Base-by-base conservation (phyloP, 1,140 invertebrate species). In the Arion vulgaris region DNA sequence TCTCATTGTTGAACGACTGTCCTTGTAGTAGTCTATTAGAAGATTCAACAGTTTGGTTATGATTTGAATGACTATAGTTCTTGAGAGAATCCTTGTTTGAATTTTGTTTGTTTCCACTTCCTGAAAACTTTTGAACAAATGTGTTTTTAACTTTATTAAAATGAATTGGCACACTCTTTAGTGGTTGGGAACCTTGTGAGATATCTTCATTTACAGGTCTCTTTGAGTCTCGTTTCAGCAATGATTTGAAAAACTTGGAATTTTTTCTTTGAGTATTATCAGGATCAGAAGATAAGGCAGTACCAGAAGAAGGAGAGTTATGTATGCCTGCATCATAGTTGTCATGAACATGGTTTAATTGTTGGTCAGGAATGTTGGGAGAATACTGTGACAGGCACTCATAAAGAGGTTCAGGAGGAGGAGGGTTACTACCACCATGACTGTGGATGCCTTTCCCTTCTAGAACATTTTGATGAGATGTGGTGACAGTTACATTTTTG, bases 41-140 rank as follows among this genome's bases (percentile, higher is more conserved):
- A 34, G 11, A 11, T n/a, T 66, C 76, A 26, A 15, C 15, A 39
- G 2, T 39, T 7, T 38, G 15, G 26, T 49, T 38, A 17, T 74
- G 71, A 66, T n/a, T 5, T 66, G 62, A 45, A 72, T 41, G 7
- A 38, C 36, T 41, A 19, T 72, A 45, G 13, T 45, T 17, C 62
- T 49, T 76, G 13, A 41, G 15, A 0, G 26, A 38, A 26, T 45
- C 66, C n/a, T 38, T 66, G 17, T 82, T 80, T 32, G 28, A 71
- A 53, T 84, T 86, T 51, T 86, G 84, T 51, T 80, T 71, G 41
- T 73, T 81, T 45, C 68, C 57, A 32, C 39, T 72, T 17, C 81
- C 81, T 19, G 88, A 82, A 23, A 88, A 83, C 83, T 87, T 89
- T 49, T 88, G 83, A 76, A 86, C 85, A 13, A 88, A 84, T 62